Percentiles rank a stretch among this genome's conserved stretches.
Evolutionary conservation across 37 sponge, comb jelly and placozoan genomes (phyloP).

Genomic region (Spongia lamella): DNA sequence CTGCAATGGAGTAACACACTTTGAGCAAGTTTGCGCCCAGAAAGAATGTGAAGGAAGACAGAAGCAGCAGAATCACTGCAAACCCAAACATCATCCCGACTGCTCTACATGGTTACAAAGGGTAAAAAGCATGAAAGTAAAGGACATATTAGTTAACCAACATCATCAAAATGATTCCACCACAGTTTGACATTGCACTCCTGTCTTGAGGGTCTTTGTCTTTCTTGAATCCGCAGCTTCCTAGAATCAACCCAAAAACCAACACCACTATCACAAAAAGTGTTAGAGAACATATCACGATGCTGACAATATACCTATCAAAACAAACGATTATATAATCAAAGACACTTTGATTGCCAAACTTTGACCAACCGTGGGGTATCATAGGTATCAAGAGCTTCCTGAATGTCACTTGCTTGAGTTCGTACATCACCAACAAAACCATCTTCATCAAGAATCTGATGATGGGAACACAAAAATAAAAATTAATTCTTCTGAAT

Average conservation of each 20-base stretch:
- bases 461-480: too few relatives aligned
- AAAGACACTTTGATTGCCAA: too few relatives aligned
- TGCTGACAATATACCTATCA: constrained; percentile 62
- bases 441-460: too few relatives aligned
- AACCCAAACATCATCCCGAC: constrained; percentile 54
- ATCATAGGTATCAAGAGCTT: too few relatives aligned
- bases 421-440: too few relatives aligned
- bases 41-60: constrained; percentile 58
- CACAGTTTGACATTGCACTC: constrained; percentile 59
- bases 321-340: too few relatives aligned
- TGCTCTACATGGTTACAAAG: too few relatives aligned
- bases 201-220: constrained; percentile 40
- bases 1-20: constrained; percentile 45
- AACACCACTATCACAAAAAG: constrained; percentile 36
- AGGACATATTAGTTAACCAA: too few relatives aligned
- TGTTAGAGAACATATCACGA: constrained; percentile 51
- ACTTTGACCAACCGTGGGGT: too few relatives aligned
- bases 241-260: constrained; percentile 43
- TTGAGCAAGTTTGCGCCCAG: constrained; percentile 52
- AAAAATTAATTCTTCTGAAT: too few relatives aligned
- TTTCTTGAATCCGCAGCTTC: constrained; percentile 40
- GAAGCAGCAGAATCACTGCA: constrained; percentile 52
- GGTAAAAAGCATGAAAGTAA: too few relatives aligned
- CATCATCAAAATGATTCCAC: constrained; percentile 56
- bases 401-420: too few relatives aligned